phyloP scores from a whole-genome alignment of 2,113 vertebrate genomes.

The Thermophis baileyi region DNA sequence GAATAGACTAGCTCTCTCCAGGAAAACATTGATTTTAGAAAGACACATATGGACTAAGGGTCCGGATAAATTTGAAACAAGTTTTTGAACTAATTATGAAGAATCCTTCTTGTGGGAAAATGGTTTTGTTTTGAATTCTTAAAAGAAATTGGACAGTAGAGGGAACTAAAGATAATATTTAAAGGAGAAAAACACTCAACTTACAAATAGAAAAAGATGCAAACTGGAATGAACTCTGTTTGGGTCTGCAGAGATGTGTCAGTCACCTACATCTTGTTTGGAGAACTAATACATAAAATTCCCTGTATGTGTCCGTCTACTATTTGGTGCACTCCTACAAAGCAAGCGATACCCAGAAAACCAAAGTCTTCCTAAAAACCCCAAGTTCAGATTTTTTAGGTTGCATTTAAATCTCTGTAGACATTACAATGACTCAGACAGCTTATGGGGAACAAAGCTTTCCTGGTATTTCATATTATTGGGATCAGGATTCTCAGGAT shows the following conservation, averaged over 20 bases:
- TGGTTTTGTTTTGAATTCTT: neutral
- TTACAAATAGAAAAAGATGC: neutral
- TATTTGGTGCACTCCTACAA: neutral
- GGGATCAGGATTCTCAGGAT: neutral
- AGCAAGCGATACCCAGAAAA: neutral
- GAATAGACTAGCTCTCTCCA: neutral
- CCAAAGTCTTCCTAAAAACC: neutral
- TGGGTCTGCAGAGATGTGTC: neutral
- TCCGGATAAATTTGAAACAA: neutral
- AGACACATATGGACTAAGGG: neutral
- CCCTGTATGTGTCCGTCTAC: neutral
- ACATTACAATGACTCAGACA: neutral
- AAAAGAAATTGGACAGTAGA: neutral
- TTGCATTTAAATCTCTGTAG: neutral
- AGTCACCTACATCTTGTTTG: neutral
- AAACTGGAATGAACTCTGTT: too few relatives aligned
- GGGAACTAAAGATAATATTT: neutral
- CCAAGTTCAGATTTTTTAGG: neutral
- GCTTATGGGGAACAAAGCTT: neutral
- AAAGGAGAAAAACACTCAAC: neutral
- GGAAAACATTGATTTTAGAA: neutral
- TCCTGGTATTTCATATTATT: neutral
- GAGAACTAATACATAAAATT: neutral
- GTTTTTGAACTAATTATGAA: neutral
- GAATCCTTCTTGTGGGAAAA: neutral